Evolutionary conservation across 2,888 invertebrate species (phyloP), one percentile per base, ranked within the genome.

Genomic region (Tipula confusa): DNA sequence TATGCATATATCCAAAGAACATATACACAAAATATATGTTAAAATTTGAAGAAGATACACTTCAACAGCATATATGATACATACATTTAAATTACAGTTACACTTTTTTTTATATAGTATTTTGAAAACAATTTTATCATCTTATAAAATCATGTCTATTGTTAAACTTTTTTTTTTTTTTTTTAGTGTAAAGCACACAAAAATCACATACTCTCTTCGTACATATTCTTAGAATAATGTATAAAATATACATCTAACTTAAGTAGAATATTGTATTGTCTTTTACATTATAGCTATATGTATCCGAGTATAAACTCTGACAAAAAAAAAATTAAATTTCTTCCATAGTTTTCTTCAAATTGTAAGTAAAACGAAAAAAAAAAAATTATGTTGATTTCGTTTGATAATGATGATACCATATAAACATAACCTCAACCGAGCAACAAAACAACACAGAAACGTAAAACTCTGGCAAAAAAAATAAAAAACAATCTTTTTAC

Each of bases 1-100:
- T 64, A 24, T 64, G 43, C 43, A 43, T 43, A 43, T 15, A 15
- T 4, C 4, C 15, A 64, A 9, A 64, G 1, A 1, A 64, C 18
- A 18, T 9, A 64, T 24, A 0, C 9, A 64, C 9, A 64, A 9
- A 43, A n/a, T 43, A 64, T 64, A 64, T n/a, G n/a, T n/a, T n/a
- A n/a, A n/a, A n/a, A n/a, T 64, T 64, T 64, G 64, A 64, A 64
- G 64, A 64, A 64, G 64, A 64, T 64, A 64, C 64, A 64, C 64
- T 64, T 64, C 64, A 64, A 64, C 64, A 64, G n/a, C n/a, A n/a
- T n/a, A n/a, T n/a, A n/a, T n/a, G n/a, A n/a, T n/a, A 64, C 24
- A 64, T 24, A 64, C 64, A 64, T 64, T 64, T 64, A 64, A 64
- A 64, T 64, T 64, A 64, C 64, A 64, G 64, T 64, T 64, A 64